Evolutionary conservation across 2,888 invertebrate genomes (phyloP), one percentile per base, ranked within the genome.

Genomic region (Drosophila macrospina): DNA sequence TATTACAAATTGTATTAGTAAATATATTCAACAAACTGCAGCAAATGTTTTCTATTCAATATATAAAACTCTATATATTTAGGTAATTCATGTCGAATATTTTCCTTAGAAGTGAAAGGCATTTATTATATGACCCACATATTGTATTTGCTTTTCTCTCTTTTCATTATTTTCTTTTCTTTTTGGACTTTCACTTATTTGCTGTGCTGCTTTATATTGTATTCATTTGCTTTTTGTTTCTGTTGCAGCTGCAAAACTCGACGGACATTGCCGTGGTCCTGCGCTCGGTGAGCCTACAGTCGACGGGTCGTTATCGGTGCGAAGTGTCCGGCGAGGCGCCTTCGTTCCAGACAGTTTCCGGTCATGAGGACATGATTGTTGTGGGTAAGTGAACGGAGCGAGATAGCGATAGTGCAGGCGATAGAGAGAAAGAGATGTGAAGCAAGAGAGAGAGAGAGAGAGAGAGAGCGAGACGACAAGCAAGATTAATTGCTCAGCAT

Each of bases 301-400:
- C 95, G 61, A 94, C 95, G 50, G 96, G 96, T 44, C 93, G 95
- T 68, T 96, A 96, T 92, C 94, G 95, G 74, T 96, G 96, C 90
- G 96, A 96, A 91, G 95, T 96, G 73, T 96, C 96, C 37, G 96
- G 95, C 32, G 96, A 96, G 91, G 94, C 95, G 69, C 96, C 96
- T 30, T 94, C 95, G 66, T 96, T 96, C 92, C 95, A 95, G 85
- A 96, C 96, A 16, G 95, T 96, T 68, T 95, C 95, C 44, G 95
- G 95, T 89, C 95, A 95, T 90, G 94, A 94, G 50, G 95, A 95
- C 90, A 95, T 96, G 95, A 92, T 94, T 80, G 95, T 96, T 85
- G 95, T 96, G 67, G 96, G 96, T 96, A 93, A 93, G 94, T 92
- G 76, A 62, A 63, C 57, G 45, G 6, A 30, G 15, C 13, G 13